Evolutionary conservation across 2,888 invertebrate genomes (phyloP), one percentile per base, ranked within the genome.

Genomic region (Acheta domesticus): DNA sequence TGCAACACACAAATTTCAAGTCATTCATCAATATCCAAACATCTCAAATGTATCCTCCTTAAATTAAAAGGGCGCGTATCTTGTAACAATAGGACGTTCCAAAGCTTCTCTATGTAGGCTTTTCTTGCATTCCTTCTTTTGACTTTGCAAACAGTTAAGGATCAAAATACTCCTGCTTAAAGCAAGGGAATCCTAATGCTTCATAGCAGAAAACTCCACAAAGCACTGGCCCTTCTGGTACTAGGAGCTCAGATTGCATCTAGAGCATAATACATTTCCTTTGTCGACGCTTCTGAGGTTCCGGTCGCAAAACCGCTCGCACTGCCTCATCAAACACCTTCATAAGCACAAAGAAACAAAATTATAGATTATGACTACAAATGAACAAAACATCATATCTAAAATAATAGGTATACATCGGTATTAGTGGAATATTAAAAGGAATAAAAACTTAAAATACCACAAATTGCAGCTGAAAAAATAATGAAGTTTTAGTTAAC

Each of bases 271-370:
- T 89, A 91, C 96, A 97, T 89, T 96, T 96, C 89, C 96, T 92
- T 90, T 96, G 96, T 89, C 95, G 94, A 89, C 96, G 93, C 88
- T 97, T 97, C 86, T 95, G 94, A 81, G 98, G 98, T 88, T 98
- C 97, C 79, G 99, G 99, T 90, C 97, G 92, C 85, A 99, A 90
- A 83, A 99, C 99, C 81, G 98, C 96, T 84, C 99, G 92, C 73
- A 99, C 99, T 49, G 99, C 98, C 89, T 99, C 99, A 86, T 99
- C 98, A 89, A 99, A 99, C 80, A 99, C 99, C 95, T 97, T 88
- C 36, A 36, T 20, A 85, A 80, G 1, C 8, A 36, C 36, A 36
- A 23, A 36, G 1, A 36, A 36, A 8, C 36, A 36, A 36, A 36
- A 36, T 3, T 2, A 23, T 23, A 36, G 36, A 8, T 36, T 12